These are phyloP conservation scores for Dermolepida albohirtum DNA, from an alignment of 2,888 invertebrate species.

Conservation along the genomic window DNA sequence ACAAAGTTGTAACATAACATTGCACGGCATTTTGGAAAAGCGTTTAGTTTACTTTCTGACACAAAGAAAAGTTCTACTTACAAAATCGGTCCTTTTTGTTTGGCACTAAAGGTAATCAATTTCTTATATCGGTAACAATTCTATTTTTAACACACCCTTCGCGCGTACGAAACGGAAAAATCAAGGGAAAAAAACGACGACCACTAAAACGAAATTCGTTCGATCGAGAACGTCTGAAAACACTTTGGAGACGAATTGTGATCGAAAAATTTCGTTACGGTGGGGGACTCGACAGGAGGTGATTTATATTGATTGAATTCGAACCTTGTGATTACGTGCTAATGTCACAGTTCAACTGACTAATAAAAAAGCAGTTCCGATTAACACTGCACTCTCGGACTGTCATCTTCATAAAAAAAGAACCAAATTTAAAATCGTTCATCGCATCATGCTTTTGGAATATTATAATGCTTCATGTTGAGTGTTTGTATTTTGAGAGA, in stretches of 20 bases:
- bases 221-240: constrained; percentile 46
- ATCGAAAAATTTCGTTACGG: constrained; percentile 34
- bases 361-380: constrained; percentile 26
- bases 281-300: constrained; percentile 37
- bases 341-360: constrained; percentile 42
- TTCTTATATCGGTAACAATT: too few relatives aligned
- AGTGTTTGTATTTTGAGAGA: too few relatives aligned
- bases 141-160: too few relatives aligned
- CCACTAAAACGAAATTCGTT: constrained; percentile 43
- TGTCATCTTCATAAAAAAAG: too few relatives aligned
- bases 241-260: constrained; percentile 28
- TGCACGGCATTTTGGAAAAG: constrained; percentile 57
- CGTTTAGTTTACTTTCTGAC: constrained; percentile 6
- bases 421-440: not conserved
- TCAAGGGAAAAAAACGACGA: constrained; percentile 25
- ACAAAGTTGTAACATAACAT: constrained; percentile 76
- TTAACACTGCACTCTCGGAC: too few relatives aligned
- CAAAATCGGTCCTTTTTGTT: constrained; percentile 4
- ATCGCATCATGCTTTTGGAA: not conserved
- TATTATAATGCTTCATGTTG: not conserved
- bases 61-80: constrained; percentile 19
- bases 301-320: constrained; percentile 37
- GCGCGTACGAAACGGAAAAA: constrained; percentile 5
- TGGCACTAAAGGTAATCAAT: not conserved
- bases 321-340: constrained; percentile 30